These are phyloP conservation scores for Indicator indicator DNA, from an alignment of 2,113 vertebrate genomes.

Conservation along the genomic window DNA sequence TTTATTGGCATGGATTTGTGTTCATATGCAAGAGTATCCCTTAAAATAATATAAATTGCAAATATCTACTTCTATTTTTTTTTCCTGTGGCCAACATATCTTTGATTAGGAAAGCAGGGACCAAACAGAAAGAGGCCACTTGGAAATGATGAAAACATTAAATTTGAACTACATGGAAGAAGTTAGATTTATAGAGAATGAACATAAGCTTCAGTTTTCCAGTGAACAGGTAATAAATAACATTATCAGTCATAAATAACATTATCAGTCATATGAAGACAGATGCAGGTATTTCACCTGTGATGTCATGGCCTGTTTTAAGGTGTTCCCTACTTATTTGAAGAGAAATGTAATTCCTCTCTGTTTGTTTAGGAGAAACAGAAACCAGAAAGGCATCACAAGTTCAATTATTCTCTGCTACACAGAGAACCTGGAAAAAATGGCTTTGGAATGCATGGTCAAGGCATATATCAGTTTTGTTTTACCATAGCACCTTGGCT, in stretches of 20 bases:
- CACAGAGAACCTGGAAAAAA: not conserved
- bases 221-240: not conserved
- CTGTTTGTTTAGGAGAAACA: not conserved
- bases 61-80: not conserved
- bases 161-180: not conserved
- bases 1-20: not conserved
- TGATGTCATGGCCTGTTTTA: not conserved
- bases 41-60: not conserved
- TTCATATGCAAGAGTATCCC: not conserved
- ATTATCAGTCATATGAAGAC: not conserved
- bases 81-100: not conserved
- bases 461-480: not conserved
- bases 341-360: not conserved
- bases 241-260: not conserved
- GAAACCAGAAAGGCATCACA: rapidly evolving
- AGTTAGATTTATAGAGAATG: not conserved
- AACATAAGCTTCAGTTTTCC: not conserved
- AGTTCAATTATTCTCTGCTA: not conserved
- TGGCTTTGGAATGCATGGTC: not conserved
- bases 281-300: not conserved
- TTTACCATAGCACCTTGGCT: not conserved
- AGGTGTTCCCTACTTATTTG: not conserved
- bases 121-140: not conserved
- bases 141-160: not conserved
- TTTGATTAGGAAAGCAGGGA: not conserved